Conservation (phyloP, 2,888 invertebrate genomes). For the Camponotus fellah region DNA sequence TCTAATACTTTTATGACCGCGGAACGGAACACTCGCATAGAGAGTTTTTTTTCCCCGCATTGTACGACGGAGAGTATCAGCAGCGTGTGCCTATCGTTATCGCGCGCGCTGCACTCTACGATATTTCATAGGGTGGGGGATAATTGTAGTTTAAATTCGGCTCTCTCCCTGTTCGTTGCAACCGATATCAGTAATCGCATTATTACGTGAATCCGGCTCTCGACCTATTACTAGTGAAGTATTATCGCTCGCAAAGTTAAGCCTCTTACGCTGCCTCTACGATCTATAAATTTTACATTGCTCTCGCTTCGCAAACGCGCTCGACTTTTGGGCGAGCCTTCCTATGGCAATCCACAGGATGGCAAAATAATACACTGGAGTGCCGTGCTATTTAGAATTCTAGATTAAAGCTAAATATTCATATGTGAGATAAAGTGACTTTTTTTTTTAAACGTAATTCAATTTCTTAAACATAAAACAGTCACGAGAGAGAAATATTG, state of each 20-base stretch:
- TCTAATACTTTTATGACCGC: slow-evolving; percentile 30
- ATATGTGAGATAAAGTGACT: background rate
- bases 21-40: slow-evolving; percentile 11
- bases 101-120: slow-evolving; percentile 28
- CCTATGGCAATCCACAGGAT: slow-evolving; percentile 24
- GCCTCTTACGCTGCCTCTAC: slow-evolving; percentile 53
- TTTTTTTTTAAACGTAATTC: background rate
- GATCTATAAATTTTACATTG: slow-evolving; percentile 56
- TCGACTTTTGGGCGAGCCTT: slow-evolving; percentile 41
- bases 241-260: slow-evolving; percentile 56
- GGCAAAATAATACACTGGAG: slow-evolving; percentile 48
- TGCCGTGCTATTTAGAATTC: slow-evolving; percentile 42
- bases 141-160: slow-evolving; percentile 54
- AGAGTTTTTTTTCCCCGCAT: background rate
- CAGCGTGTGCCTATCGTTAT: slow-evolving; percentile 30
- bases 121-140: slow-evolving; percentile 35
- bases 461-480: background rate
- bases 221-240: slow-evolving; percentile 56
- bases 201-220: slow-evolving; percentile 55
- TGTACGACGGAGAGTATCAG: slow-evolving; percentile 3
- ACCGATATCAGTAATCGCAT: slow-evolving; percentile 55
- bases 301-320: slow-evolving; percentile 44
- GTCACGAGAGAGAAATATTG: background rate
- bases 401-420: background rate
- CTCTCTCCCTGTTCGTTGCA: slow-evolving; percentile 39